Evolutionary conservation across 2,113 vertebrate genomes (phyloP).

Genomic region (Lamprologus lemairii): DNA sequence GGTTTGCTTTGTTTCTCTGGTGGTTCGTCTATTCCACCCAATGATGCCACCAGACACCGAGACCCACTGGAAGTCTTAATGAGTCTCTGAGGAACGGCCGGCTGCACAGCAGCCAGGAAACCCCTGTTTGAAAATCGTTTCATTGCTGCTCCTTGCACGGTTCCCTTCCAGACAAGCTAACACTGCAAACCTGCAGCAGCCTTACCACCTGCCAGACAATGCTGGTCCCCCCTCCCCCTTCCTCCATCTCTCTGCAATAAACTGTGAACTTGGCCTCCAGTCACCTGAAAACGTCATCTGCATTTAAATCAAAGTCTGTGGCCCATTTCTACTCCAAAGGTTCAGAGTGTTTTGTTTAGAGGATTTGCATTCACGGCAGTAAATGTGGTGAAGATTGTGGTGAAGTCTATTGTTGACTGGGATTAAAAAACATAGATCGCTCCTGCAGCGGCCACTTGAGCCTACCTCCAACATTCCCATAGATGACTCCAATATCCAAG

Average conservation of each 20-base stretch:
- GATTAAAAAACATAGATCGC: not conserved
- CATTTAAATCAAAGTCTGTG: constrained; percentile 18
- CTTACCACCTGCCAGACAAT: not conserved
- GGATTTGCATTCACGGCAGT: not conserved
- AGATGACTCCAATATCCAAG: not conserved
- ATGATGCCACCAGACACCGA: constrained; percentile 10
- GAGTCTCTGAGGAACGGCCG: constrained; percentile 25
- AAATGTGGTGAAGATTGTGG: not conserved
- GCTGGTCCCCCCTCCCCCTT: not conserved
- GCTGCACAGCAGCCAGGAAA: constrained; percentile 3
- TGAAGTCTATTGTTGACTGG: not conserved
- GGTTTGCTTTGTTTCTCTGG: not conserved
- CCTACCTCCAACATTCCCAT: fast-evolving
- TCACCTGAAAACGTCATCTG: constrained; percentile 23
- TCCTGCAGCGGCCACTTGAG: fast-evolving
- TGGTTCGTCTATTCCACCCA: not conserved
- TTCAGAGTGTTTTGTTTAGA: not conserved
- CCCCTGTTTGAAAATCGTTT: not conserved
- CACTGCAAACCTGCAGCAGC: not conserved
- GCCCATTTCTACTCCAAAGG: not conserved
- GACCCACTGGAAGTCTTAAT: constrained; percentile 1
- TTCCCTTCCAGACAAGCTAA: not conserved
- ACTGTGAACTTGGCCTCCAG: not conserved
- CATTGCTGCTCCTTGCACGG: not conserved
- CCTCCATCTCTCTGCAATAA: not conserved